These are phyloP conservation scores for Selenia dentaria DNA, from an alignment of 2,888 invertebrate genomes.

Conservation along the genomic window DNA sequence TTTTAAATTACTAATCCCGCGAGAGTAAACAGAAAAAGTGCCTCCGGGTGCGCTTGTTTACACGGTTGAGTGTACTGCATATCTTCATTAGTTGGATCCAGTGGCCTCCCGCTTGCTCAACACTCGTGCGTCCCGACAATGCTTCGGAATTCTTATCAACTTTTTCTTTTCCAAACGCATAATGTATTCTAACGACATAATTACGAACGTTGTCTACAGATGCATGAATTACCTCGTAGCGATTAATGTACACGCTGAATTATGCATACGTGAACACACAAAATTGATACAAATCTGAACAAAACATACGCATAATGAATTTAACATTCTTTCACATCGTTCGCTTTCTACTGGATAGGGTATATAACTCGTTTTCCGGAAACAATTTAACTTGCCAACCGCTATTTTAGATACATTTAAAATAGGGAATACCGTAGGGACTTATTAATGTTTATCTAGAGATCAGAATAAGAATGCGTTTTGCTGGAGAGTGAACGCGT, in stretches of 20 bases:
- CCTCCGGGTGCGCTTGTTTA: constrained; percentile 73
- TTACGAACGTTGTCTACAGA: constrained; percentile 35
- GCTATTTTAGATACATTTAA: constrained; percentile 58
- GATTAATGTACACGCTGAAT: constrained; percentile 52
- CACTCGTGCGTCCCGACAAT: constrained; percentile 50
- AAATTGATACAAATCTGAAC: constrained; percentile 64
- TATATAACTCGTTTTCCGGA: constrained; percentile 74
- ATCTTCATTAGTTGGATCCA: constrained; percentile 74
- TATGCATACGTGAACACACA: constrained; percentile 53
- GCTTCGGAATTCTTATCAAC: constrained; percentile 49
- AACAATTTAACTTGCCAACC: constrained; percentile 73
- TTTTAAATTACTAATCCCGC: constrained; percentile 85
- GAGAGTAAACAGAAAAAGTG: constrained; percentile 75
- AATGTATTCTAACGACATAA: constrained; percentile 46
- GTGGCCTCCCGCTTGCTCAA: constrained; percentile 67
- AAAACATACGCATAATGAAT: constrained; percentile 64
- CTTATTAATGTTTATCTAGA: constrained; percentile 79
- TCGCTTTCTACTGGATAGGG: constrained; percentile 41
- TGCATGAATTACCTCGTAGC: constrained; percentile 44
- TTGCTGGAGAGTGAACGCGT: constrained; percentile 59
- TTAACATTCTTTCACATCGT: constrained; percentile 69
- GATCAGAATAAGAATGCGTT: constrained; percentile 75
- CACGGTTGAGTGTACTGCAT: constrained; percentile 78
- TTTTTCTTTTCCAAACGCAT: constrained; percentile 45
- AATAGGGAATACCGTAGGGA: constrained; percentile 56